Evolutionary conservation across 2,113 vertebrate genomes (phyloP), one percentile per base, ranked within the genome.

Genomic region (Platanista minor): DNA sequence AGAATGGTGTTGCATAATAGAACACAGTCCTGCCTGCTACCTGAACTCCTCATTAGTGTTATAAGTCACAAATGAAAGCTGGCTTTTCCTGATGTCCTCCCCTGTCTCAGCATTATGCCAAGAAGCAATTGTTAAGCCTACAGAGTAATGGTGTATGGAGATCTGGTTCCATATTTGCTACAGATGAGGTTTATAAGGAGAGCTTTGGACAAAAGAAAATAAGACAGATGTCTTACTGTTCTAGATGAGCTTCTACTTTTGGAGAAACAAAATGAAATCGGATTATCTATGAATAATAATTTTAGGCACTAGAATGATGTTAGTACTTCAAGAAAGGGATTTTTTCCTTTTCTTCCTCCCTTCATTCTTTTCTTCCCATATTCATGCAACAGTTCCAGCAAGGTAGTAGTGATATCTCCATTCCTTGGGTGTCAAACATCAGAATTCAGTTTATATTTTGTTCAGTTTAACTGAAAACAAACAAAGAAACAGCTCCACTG

Each of bases 371-470:
- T 87, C 31, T 39, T 59, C 6, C 49, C 49, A 36, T 91, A 80
- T 92, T 11, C 23, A 23, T 15, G 3, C 29, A 18, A 69, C n/a
- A 96, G 17, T 96, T 96, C 21, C 15, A 74, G 25, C 29, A 84
- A 77, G 87, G 33, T 90, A 57, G 75, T 67, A 77, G 82, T 61
- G 21, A 87, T 33, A 20, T 92, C 21, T 85, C 12, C 20, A 83
- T 96, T 95, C 31, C 31, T 82, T 72, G 18, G 9, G 12, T 90
- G n/a, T 90, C 67, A 92, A 33, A 8, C 23, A 64, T 90, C 21
- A 87, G 46, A 62, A 90, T 93, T 82, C 74, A 87, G 59, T 89
- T 90, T 95, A 57, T 86, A 62, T 78, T 97, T 96, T 89, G 49
- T 52, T 74, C 5, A 54, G 14, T 71, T 84, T 83, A 91, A 91